Conservation (phyloP, 2,797 vertebrate genomes). For the Sternotherus odoratus region DNA sequence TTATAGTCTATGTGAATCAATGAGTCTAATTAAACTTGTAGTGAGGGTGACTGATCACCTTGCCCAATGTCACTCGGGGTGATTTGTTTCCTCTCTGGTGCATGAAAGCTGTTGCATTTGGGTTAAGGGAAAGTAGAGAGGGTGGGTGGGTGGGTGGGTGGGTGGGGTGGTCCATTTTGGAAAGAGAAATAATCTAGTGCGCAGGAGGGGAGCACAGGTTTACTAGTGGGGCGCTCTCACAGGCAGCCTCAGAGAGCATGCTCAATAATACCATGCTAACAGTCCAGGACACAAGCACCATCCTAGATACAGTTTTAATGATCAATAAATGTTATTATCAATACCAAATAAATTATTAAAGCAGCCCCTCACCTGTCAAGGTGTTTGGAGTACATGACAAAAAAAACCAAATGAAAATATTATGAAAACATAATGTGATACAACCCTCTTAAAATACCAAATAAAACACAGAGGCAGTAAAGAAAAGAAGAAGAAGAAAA, state of each 20-base stretch:
- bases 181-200: background rate
- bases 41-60: background rate
- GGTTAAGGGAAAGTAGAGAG: background rate
- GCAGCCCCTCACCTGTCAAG: slow-evolving; percentile 41
- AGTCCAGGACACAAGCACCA: background rate
- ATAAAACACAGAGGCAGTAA: slow-evolving; percentile 21
- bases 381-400: slow-evolving; percentile 48
- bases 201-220: background rate
- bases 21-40: background rate
- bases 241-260: background rate
- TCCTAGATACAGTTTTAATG: slow-evolving; percentile 50
- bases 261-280: background rate
- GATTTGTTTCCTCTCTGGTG: background rate
- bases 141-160: too few relatives aligned
- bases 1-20: background rate
- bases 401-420: slow-evolving; percentile 48
- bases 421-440: slow-evolving; percentile 47
- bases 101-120: background rate
- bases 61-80: background rate
- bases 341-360: slow-evolving; percentile 48
- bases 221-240: rapidly evolving
- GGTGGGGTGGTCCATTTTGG: too few relatives aligned
- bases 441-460: slow-evolving; percentile 34
- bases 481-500: background rate
- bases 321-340: slow-evolving; percentile 60